These are phyloP conservation scores for Esox niger DNA, from an alignment of 2,113 vertebrate genomes.

Conservation along the genomic window DNA sequence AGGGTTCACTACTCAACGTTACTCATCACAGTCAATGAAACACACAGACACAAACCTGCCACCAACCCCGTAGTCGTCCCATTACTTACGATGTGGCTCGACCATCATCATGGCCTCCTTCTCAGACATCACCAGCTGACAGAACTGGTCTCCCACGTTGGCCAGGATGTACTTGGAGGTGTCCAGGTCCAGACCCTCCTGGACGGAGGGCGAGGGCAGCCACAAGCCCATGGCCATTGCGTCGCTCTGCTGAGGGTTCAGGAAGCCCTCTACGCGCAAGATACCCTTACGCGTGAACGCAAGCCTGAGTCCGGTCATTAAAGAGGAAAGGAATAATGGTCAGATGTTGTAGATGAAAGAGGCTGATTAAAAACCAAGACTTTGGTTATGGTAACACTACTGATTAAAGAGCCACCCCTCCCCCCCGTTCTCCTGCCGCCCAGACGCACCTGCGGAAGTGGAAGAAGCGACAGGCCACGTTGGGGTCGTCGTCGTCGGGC, in stretches of 20 bases:
- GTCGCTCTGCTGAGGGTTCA: conserved; percentile 96
- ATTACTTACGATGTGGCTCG: conserved; percentile 96
- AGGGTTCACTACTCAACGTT: too few relatives aligned
- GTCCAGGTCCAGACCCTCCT: conserved; percentile 93
- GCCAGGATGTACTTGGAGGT: conserved; percentile 98
- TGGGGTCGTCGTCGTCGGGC: conserved; percentile 87
- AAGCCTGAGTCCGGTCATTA: conserved; percentile 69
- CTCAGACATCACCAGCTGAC: conserved; percentile 98
- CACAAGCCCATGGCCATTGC: conserved; percentile 95
- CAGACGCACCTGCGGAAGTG: conserved; percentile 89
- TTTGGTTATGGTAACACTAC: too few relatives aligned
- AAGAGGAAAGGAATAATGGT: background rate
- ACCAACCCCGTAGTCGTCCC: too few relatives aligned
- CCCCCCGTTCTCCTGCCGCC: background rate
- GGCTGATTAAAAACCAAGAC: background rate
- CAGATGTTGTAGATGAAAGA: background rate
- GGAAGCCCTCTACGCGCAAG: conserved; percentile 92
- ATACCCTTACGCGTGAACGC: conserved; percentile 95
- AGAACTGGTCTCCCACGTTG: conserved; percentile 98
- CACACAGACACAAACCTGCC: too few relatives aligned
- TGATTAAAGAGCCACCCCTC: background rate
- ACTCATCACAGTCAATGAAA: too few relatives aligned
- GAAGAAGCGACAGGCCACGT: conserved; percentile 96
- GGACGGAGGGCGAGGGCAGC: conserved; percentile 85
- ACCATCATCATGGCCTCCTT: conserved; percentile 99